A percentile compares a stretch with the other conserved stretches of the same genome.
These are phyloP conservation scores for Lypha dubia DNA, from an alignment of 2,888 invertebrate species.

Conservation along the genomic window DNA sequence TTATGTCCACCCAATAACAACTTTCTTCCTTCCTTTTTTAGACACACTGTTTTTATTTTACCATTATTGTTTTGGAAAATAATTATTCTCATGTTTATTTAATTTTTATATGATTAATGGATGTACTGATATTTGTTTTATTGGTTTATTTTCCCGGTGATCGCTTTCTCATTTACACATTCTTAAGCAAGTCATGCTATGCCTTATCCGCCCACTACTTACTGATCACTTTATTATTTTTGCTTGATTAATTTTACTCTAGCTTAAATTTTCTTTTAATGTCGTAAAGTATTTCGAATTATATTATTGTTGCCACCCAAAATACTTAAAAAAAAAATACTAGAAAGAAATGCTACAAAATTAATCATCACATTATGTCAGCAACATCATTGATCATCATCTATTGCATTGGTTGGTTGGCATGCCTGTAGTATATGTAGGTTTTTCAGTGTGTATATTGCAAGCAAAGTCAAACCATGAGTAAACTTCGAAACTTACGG, in stretches of 20 bases:
- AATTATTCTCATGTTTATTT: too few species aligned
- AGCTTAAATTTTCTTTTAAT: slow-evolving; percentile 2
- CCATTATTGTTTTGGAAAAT: too few species aligned
- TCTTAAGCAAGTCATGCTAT: neutral
- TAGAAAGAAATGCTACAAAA: slow-evolving; percentile 38
- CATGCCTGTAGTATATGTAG: neutral
- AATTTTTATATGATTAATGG: neutral
- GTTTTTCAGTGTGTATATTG: slow-evolving; percentile 10
- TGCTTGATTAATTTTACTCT: slow-evolving; percentile 1
- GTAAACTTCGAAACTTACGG: slow-evolving; percentile 69
- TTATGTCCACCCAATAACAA: too few species aligned
- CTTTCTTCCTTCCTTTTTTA: too few species aligned
- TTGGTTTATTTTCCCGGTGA: too few species aligned
- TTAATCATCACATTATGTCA: slow-evolving; percentile 68
- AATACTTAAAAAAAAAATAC: neutral
- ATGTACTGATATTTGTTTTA: too few species aligned
- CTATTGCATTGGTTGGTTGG: slow-evolving; percentile 7
- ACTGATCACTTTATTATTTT: neutral
- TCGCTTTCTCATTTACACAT: neutral
- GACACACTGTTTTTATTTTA: too few species aligned
- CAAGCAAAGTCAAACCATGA: slow-evolving; percentile 62
- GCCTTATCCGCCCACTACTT: neutral
- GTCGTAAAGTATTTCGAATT: slow-evolving; percentile 17
- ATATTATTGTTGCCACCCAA: slow-evolving; percentile 49
- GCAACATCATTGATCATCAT: slow-evolving; percentile 66